These are phyloP conservation scores for Lepidochrysops patricia DNA, from an alignment of 2,888 invertebrate genomes.

Conservation along the genomic window DNA sequence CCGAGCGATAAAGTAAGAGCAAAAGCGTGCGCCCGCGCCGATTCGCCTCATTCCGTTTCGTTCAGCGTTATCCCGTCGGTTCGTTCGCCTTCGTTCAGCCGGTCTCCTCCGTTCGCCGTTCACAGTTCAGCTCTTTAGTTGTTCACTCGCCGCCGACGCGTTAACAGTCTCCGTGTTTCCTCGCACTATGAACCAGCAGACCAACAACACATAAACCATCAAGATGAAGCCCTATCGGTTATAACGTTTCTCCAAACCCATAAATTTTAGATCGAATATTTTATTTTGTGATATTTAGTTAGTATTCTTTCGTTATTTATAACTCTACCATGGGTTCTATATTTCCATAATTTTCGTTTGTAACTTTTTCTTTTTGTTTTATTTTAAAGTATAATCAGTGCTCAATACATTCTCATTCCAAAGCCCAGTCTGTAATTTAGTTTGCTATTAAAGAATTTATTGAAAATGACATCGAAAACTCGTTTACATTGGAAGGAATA, in stretches of 20 bases:
- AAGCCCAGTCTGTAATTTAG: slow-evolving; percentile 48
- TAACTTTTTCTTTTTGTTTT: slow-evolving; percentile 25
- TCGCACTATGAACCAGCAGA: slow-evolving; percentile 66
- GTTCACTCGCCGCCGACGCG: slow-evolving; percentile 61
- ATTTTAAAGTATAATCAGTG: slow-evolving; percentile 43
- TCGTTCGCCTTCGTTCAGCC: slow-evolving; percentile 43
- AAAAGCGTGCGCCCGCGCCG: slow-evolving; percentile 72
- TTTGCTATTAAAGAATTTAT: slow-evolving; percentile 38
- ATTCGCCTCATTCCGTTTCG: slow-evolving; percentile 58
- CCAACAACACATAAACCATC: slow-evolving; percentile 72
- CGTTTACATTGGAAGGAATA: slow-evolving; percentile 75
- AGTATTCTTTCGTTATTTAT: slow-evolving; percentile 57
- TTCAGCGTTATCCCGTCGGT: slow-evolving; percentile 51
- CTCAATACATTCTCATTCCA: slow-evolving; percentile 74
- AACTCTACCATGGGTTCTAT: slow-evolving; percentile 64
- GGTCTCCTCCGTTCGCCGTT: slow-evolving; percentile 32
- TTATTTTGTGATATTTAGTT: slow-evolving; percentile 72
- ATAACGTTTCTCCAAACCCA: slow-evolving; percentile 65
- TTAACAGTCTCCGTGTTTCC: slow-evolving; percentile 48
- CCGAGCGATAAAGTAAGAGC: slow-evolving; percentile 64
- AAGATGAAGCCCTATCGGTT: slow-evolving; percentile 73
- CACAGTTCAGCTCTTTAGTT: slow-evolving; percentile 38
- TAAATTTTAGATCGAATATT: slow-evolving; percentile 69
- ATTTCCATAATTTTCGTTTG: slow-evolving; percentile 56
- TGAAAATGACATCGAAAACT: slow-evolving; percentile 68